phyloP scores from a whole-genome alignment of 1,140 invertebrate species.

The Agrilus planipennis region DNA sequence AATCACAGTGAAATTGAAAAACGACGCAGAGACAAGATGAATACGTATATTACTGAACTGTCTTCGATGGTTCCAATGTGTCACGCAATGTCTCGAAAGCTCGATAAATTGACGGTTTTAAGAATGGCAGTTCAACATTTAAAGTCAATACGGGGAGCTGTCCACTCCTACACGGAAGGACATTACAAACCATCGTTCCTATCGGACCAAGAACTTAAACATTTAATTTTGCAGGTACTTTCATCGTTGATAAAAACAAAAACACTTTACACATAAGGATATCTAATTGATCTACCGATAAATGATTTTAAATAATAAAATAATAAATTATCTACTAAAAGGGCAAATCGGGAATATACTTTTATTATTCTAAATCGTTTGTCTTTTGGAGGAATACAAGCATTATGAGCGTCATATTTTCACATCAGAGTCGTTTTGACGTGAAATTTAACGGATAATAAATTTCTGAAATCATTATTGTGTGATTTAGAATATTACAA shows the following conservation, averaged over 20 bases:
- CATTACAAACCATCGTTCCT: constrained; percentile 79
- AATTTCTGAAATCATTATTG: no score
- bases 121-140: constrained; percentile 91
- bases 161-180: constrained; percentile 69
- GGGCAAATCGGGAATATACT: no score
- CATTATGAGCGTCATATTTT: no score
- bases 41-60: constrained; percentile 85
- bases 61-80: constrained; percentile 89
- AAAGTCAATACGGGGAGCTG: constrained; percentile 64
- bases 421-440: no score
- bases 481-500: no score
- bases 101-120: constrained; percentile 88
- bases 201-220: constrained; percentile 78
- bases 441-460: no score
- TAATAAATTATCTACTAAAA: neutral
- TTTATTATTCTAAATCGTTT: no score
- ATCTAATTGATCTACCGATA: constrained; percentile 8
- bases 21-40: constrained; percentile 89
- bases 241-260: neutral
- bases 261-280: no score
- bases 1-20: constrained; percentile 97
- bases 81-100: constrained; percentile 79
- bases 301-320: neutral
- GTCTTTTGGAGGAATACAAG: no score
- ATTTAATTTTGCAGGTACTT: constrained; percentile 51